Percentiles rank a stretch among this genome's conserved stretches.
These are phyloP conservation scores for Cephus sareptanus DNA, from an alignment of 2,888 invertebrate species.

Conservation along the genomic window DNA sequence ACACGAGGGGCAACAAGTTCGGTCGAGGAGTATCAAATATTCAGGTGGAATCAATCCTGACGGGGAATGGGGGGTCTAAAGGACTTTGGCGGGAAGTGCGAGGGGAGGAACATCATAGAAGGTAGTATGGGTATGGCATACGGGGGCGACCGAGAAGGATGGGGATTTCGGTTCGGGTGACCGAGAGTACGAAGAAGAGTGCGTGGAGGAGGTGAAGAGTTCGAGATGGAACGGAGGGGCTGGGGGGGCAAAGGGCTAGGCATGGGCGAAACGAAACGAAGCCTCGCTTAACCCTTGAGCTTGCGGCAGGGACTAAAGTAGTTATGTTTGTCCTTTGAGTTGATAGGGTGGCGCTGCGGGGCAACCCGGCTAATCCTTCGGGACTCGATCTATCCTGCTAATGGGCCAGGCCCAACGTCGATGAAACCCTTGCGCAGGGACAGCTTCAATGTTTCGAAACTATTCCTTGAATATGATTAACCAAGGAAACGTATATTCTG, in stretches of 20 bases:
- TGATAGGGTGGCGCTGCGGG: slow-evolving; percentile 49
- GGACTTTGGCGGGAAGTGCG: not conserved
- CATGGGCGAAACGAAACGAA: slow-evolving; percentile 38
- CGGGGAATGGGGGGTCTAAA: slow-evolving; percentile 5
- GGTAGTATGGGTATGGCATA: too few relatives aligned
- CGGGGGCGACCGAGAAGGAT: slow-evolving; percentile 38
- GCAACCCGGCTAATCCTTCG: slow-evolving; percentile 58
- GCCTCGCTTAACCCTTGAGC: slow-evolving; percentile 65
- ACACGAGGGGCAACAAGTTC: slow-evolving; percentile 52
- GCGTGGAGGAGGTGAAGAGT: slow-evolving; percentile 23
- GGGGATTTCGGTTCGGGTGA: slow-evolving; percentile 23
- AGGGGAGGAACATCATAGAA: not conserved
- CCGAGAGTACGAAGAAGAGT: slow-evolving; percentile 28
- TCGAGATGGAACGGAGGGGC: not conserved
- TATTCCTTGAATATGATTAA: too few relatives aligned
- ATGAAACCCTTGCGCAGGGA: slow-evolving; percentile 16
- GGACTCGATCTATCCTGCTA: slow-evolving; percentile 57
- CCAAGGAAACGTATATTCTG: too few relatives aligned
- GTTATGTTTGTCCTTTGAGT: slow-evolving; percentile 67
- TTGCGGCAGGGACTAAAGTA: slow-evolving; percentile 63
- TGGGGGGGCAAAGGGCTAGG: slow-evolving; percentile 15
- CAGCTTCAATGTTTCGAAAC: too few relatives aligned
- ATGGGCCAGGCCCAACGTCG: slow-evolving; percentile 47
- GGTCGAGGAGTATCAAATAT: slow-evolving; percentile 58
- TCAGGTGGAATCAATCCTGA: slow-evolving; percentile 63